phyloP scores from a whole-genome alignment of 2,113 vertebrate genomes.

The Clarias macrocephalus region DNA sequence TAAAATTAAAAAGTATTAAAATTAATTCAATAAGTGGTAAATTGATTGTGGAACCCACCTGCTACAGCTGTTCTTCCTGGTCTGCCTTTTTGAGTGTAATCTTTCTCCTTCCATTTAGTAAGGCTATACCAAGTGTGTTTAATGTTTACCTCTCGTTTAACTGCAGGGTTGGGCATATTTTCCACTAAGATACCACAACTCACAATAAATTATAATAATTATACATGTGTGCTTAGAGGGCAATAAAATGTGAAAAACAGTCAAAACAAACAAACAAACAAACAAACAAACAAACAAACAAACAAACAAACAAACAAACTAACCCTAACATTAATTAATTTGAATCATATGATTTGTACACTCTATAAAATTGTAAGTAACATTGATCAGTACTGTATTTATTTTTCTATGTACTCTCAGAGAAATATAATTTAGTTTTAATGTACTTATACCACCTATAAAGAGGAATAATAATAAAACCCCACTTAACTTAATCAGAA shows the following conservation, averaged over 20 bases:
- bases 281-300: too few relatives aligned
- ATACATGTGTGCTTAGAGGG: neutral
- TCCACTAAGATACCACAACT: neutral
- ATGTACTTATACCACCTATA: neutral
- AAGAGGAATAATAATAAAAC: neutral
- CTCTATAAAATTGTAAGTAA: neutral
- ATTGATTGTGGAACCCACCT: neutral
- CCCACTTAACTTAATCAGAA: neutral
- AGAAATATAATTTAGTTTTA: neutral
- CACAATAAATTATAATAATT: neutral
- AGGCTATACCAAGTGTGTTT: neutral
- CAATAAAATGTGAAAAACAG: neutral
- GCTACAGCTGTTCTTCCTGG: neutral
- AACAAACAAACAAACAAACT: too few relatives aligned
- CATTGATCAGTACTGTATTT: neutral
- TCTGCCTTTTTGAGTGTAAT: neutral
- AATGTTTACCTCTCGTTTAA: neutral
- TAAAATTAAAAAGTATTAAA: neutral
- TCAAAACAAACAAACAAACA: too few relatives aligned
- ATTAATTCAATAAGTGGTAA: neutral
- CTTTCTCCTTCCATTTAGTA: neutral
- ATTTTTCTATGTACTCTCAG: neutral
- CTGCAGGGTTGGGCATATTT: conserved; percentile 8
- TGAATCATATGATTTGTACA: neutral
- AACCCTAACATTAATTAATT: neutral